Evolutionary conservation across 2,113 vertebrate genomes (phyloP).

Genomic region (Saccopteryx leptura): DNA sequence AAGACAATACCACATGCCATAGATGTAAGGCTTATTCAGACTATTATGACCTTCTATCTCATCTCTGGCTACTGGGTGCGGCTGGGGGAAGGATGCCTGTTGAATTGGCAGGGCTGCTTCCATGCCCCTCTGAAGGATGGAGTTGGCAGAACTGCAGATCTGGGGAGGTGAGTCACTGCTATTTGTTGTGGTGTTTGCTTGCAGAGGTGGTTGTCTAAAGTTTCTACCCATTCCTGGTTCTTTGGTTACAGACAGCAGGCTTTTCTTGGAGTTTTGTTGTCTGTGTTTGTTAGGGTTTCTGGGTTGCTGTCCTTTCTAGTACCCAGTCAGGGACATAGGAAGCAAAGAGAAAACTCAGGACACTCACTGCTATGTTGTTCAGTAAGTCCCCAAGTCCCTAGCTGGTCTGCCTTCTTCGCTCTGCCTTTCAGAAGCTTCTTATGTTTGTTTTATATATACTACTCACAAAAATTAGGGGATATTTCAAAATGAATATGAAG

Average conservation of each 20-base stretch:
- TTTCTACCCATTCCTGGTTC: not conserved
- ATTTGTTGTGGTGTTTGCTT: accelerated
- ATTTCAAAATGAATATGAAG: too few species aligned
- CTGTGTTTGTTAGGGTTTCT: not conserved
- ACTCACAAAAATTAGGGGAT: too few species aligned
- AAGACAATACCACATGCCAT: not conserved
- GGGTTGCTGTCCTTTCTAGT: not conserved
- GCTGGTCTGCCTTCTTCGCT: not conserved
- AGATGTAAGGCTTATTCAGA: not conserved
- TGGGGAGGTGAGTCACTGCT: not conserved
- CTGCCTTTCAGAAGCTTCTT: not conserved
- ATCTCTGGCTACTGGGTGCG: not conserved
- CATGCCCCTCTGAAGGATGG: not conserved
- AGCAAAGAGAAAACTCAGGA: not conserved
- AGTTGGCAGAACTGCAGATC: not conserved
- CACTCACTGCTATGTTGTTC: not conserved
- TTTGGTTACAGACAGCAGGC: not conserved
- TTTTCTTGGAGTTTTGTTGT: not conserved
- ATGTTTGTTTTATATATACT: not conserved
- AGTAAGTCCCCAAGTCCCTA: not conserved
- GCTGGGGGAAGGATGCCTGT: accelerated
- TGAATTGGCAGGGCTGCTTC: not conserved
- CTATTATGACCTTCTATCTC: not conserved
- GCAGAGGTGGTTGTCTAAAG: not conserved
- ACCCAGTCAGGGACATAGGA: not conserved